These are phyloP conservation scores for Zosterops hypoxanthus DNA, from an alignment of 2,113 vertebrate genomes.

Conservation along the genomic window DNA sequence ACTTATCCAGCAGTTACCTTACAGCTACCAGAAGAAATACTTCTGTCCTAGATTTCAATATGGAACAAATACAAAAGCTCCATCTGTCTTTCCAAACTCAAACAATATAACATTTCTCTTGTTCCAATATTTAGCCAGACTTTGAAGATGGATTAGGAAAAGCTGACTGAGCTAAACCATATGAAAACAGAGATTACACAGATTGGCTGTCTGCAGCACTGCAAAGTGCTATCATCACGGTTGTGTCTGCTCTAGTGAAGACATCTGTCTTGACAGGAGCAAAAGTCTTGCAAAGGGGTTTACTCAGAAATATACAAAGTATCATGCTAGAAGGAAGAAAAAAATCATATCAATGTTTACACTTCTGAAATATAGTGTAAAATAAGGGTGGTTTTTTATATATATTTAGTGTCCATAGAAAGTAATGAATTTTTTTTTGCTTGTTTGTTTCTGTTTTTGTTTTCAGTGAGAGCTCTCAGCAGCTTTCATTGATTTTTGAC, in stretches of 20 bases:
- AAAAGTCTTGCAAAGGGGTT: not conserved
- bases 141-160: not conserved
- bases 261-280: not conserved
- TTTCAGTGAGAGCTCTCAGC: not conserved
- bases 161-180: not conserved
- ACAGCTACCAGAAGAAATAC: not conserved
- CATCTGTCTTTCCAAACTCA: not conserved
- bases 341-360: fast-evolving
- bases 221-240: not conserved
- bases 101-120: not conserved
- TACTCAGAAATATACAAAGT: not conserved
- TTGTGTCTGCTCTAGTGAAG: not conserved
- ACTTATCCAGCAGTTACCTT: not conserved
- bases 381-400: not conserved
- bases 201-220: not conserved
- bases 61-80: not conserved
- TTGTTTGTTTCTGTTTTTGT: no score
- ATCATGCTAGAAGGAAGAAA: not conserved
- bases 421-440: not conserved
- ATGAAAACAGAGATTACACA: not conserved
- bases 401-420: not conserved
- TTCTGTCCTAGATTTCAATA: not conserved
- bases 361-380: not conserved
- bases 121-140: not conserved
- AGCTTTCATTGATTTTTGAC: not conserved